Percentiles rank a stretch among this genome's conserved stretches.
phyloP scores from a whole-genome alignment of 2,113 vertebrate species.

The Myanophis thanlyinensis region DNA sequence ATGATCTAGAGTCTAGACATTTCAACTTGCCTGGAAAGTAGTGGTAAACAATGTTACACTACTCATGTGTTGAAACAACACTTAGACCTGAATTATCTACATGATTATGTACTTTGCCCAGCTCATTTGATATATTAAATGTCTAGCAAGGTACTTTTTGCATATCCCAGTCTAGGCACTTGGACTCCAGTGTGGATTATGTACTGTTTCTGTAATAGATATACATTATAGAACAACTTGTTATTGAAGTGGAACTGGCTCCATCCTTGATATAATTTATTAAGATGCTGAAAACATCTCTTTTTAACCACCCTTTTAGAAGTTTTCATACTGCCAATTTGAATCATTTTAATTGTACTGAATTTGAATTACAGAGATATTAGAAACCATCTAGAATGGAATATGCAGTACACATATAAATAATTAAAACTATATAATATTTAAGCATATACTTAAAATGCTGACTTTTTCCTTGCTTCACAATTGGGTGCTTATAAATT shows the following conservation, averaged over 20 bases:
- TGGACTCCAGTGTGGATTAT: neutral
- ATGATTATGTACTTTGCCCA: neutral
- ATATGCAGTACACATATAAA: neutral
- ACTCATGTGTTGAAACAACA: neutral
- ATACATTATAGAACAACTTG: neutral
- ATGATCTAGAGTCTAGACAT: neutral
- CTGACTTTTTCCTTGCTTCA: neutral
- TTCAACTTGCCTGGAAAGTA: neutral
- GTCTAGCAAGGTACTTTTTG: neutral
- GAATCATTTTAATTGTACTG: neutral
- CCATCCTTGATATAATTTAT: neutral
- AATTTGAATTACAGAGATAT: neutral
- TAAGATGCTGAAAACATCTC: too few species aligned
- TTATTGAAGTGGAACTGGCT: neutral
- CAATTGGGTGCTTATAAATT: neutral
- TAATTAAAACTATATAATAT: neutral
- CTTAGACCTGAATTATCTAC: neutral
- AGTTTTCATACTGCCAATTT: neutral
- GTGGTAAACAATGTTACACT: neutral
- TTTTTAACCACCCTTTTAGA: neutral
- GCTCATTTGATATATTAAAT: neutral
- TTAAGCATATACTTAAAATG: neutral
- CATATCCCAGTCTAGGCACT: neutral
- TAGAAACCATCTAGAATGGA: neutral
- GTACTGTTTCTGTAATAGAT: neutral